Evolutionary conservation across 2,888 invertebrate genomes (phyloP), one percentile per base, ranked within the genome.

Genomic region (Ptychoptera contaminata): DNA sequence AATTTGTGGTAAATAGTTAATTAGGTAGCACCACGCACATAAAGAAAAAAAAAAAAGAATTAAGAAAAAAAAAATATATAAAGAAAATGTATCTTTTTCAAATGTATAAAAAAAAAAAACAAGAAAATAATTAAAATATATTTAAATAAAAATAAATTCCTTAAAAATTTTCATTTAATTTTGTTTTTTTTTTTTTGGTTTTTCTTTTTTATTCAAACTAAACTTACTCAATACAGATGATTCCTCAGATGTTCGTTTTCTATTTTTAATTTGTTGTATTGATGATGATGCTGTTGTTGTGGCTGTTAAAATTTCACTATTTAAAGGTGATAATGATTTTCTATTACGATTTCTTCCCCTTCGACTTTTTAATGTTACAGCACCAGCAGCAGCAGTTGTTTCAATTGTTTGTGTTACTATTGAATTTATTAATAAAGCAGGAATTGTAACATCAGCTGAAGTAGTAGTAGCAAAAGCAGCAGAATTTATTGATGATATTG

Each of bases 161-260:
- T 3, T 5, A 7, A 23, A 23, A 23, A 23, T 23, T 23, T 23
- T 23, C 7, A 5, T 23, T 23, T 23, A 23, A 23, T 23, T 23
- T 38, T 10, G 8, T 46, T 16, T 36, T 41, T 37, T 40, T 41
- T 11, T 12, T n/a, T 16, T 23, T 37, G 34, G 16, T 43, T 23
- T 37, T 47, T 32, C 31, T 23, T 23, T 5, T 23, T 5, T 23
- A 23, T 23, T 5, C 7, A 23, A 23, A 23, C 3, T 23, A 23
- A 23, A 23, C 23, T 23, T 23, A 23, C 23, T 23, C 23, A 23
- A 23, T 7, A 23, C 23, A 23, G 23, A 23, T 23, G 7, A 23
- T 23, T 23, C 23, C 7, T 23, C 23, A 23, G 23, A 23, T 23
- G 23, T 23, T 5, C 23, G 23, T 23, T 37, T 42, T 14, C 14